Evolutionary conservation across 1,140 invertebrate genomes (phyloP), one percentile per base, ranked within the genome.

Genomic region (Danaus plexippus): DNA sequence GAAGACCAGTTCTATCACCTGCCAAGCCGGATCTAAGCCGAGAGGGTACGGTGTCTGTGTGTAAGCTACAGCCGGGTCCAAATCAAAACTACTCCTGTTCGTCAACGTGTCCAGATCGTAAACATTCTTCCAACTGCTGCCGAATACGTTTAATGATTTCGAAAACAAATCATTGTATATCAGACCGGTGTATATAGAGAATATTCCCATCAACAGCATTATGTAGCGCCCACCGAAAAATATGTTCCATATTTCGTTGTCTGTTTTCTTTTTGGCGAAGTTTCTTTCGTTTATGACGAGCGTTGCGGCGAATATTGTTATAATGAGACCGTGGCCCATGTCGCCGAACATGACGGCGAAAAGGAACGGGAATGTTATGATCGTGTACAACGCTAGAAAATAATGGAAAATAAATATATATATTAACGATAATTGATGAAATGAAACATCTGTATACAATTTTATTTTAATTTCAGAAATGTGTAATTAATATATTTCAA

Each of bases 121-220:
- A 15, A 85, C 80, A 63, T 89, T 90, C 15, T 64, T 73, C 93
- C 94, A 96, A 43, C 88, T 88, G 9, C 92, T 92, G 0, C 93
- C 94, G 82, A 96, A 96, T 18, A 96, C 88, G 64, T 95, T 96
- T 44, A 95, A 65, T 0, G 93, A 92, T 67, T 94, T 95, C 7
- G 93, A 92, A 76, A 95, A 96, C 11, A 93, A 83, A 77, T 96
- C 95, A 71, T 96, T 96, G 84, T 96, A 96, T 64, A 96, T 91
- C 10, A 95, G 73, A 0, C 94, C 94, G 41, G 94, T 94, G 77
- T 96, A 96, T 5, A 96, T 90, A 1, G 94, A 94, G 73, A 96
- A 96, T 32, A 92, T 57, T 1, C 94, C 94, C 95, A 96, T 96
- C 11, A 96, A 69, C 4, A 95, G 76, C 59, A 96, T 94, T 45